Percentiles rank a stretch among this genome's conserved stretches.
phyloP scores from a whole-genome alignment of 2,113 vertebrate species.

The Dendrocopos noguchii region DNA sequence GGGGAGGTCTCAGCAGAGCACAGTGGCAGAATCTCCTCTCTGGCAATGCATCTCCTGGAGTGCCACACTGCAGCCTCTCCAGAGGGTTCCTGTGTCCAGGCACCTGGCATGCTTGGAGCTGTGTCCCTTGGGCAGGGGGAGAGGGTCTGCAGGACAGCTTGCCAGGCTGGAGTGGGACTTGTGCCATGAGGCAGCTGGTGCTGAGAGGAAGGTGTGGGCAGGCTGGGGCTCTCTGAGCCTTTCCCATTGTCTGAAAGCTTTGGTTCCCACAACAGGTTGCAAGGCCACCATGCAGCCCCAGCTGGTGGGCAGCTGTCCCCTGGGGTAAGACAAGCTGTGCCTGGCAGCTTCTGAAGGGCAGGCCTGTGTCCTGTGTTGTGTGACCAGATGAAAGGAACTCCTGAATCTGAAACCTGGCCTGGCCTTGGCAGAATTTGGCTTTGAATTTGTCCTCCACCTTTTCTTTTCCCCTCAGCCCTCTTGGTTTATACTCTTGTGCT shows the following conservation, averaged over 20 bases:
- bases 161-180: not conserved
- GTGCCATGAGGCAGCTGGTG: not conserved
- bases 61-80: fast-evolving
- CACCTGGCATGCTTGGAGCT: not conserved
- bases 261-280: not conserved
- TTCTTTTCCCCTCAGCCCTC: fast-evolving
- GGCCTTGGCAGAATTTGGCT: not conserved
- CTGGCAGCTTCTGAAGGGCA: not conserved
- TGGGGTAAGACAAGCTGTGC: fast-evolving
- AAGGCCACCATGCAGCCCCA: fast-evolving
- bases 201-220: not conserved
- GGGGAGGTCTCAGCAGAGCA: too few relatives aligned
- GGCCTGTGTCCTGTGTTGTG: not conserved
- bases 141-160: not conserved
- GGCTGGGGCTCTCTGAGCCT: not conserved
- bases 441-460: not conserved
- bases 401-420: not conserved
- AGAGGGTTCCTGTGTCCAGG: not conserved
- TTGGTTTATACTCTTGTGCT: not conserved
- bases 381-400: not conserved
- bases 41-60: fast-evolving
- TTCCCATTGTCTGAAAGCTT: fast-evolving
- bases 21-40: too few relatives aligned
- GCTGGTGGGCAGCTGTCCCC: fast-evolving
- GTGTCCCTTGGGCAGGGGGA: not conserved